Conservation (phyloP, 2,113 vertebrate species). For the Cheilinus undulatus region DNA sequence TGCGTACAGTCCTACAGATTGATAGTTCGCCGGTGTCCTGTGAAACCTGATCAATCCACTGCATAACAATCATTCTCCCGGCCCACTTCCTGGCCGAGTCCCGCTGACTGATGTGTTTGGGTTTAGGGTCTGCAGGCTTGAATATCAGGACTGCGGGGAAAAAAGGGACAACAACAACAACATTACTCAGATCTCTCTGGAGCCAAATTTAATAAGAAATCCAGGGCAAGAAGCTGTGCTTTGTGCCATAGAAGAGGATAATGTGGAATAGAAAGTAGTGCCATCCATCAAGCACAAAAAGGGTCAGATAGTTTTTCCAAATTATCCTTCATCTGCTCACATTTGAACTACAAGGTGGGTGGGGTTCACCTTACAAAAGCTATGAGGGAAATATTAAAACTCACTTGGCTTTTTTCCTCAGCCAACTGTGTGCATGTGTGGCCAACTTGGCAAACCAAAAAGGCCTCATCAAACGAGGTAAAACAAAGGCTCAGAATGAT, state of each 20-base stretch:
- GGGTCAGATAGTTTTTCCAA: slow-evolving; percentile 52
- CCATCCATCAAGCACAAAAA: slow-evolving; percentile 56
- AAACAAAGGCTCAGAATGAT: slow-evolving; percentile 58
- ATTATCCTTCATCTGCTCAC: slow-evolving; percentile 47
- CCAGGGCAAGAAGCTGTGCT: slow-evolving; percentile 27
- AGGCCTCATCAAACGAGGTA: slow-evolving; percentile 29
- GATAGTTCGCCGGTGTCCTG: slow-evolving; percentile 64
- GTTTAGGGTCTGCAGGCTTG: slow-evolving; percentile 64
- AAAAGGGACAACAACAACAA: slow-evolving; percentile 62
- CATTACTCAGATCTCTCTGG: slow-evolving; percentile 67
- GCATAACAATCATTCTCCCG: slow-evolving; percentile 65
- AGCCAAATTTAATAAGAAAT: slow-evolving; percentile 64
- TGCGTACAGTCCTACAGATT: slow-evolving; percentile 54
- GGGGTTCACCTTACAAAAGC: slow-evolving; percentile 13
- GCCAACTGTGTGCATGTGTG: neutral
- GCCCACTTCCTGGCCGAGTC: slow-evolving; percentile 72
- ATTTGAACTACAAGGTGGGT: slow-evolving; percentile 43
- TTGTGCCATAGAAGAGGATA: slow-evolving; percentile 26
- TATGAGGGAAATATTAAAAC: slow-evolving; percentile 38
- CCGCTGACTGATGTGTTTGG: slow-evolving; percentile 77
- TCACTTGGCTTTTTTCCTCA: slow-evolving; percentile 15
- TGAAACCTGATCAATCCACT: slow-evolving; percentile 73
- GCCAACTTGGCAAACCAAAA: slow-evolving; percentile 23
- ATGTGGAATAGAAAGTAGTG: slow-evolving; percentile 42
- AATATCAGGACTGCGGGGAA: slow-evolving; percentile 61